These are phyloP conservation scores for Halocaridina rubra DNA, from an alignment of 2,888 invertebrate genomes.

Conservation along the genomic window DNA sequence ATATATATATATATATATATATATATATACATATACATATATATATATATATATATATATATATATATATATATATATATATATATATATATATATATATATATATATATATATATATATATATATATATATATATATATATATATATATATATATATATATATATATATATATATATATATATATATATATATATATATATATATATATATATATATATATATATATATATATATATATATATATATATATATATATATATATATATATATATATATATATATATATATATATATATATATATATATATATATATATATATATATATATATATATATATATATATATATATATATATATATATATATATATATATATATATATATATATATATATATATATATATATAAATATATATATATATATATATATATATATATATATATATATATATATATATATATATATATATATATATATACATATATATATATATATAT, in stretches of 20 bases:
- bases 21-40: neutral
- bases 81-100: neutral
- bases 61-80: neutral
- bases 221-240: neutral
- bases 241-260: constrained; percentile 4
- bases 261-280: constrained; percentile 16
- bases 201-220: neutral
- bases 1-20: neutral
- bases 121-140: constrained; percentile 3
- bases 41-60: neutral
- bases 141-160: neutral
- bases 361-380: neutral
- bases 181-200: neutral
- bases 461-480: constrained; percentile 3
- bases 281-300: constrained; percentile 16
- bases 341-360: neutral
- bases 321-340: neutral
- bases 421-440: neutral
- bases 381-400: neutral
- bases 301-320: neutral
- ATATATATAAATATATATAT: neutral
- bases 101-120: constrained; percentile 11
- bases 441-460: constrained; percentile 11
- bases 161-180: neutral
- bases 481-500: neutral